phyloP scores from a whole-genome alignment of 2,888 invertebrate genomes.

The Phyllotreta cruciferae region DNA sequence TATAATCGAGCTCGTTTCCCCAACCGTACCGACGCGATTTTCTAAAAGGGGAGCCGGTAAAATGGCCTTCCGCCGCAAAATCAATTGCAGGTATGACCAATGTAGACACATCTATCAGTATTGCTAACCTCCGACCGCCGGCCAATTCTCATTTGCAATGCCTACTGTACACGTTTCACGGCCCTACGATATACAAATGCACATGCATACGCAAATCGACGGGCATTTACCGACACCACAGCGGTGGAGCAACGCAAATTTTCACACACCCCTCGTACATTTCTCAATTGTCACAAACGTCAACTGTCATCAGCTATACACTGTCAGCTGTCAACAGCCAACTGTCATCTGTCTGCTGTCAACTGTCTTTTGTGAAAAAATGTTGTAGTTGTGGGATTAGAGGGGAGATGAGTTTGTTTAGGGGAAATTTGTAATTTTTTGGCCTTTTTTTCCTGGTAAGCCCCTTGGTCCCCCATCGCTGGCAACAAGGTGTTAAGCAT shows the following conservation, averaged over 20 bases:
- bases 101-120: conserved; percentile 56
- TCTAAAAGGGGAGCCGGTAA: background rate
- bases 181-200: background rate
- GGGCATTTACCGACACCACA: conserved; percentile 49
- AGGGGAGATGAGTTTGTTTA: background rate
- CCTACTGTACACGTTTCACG: conserved; percentile 13
- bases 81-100: conserved; percentile 55
- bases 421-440: background rate
- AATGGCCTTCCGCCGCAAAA: conserved; percentile 46
- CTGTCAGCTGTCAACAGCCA: no score
- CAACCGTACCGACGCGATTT: no score
- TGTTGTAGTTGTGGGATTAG: no score
- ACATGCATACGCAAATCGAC: conserved; percentile 15
- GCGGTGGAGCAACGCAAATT: no score
- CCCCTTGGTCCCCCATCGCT: background rate
- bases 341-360: no score
- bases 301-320: no score
- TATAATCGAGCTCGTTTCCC: no score
- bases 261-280: no score
- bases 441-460: background rate
- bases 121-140: conserved; percentile 47
- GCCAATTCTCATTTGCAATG: conserved; percentile 44
- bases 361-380: no score
- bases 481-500: conserved; percentile 57
- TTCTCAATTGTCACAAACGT: no score